A percentile compares a stretch with the other conserved stretches of the same genome.
Evolutionary conservation across 2,888 invertebrate species (phyloP).

Genomic region (Stenolophus ochropezus): DNA sequence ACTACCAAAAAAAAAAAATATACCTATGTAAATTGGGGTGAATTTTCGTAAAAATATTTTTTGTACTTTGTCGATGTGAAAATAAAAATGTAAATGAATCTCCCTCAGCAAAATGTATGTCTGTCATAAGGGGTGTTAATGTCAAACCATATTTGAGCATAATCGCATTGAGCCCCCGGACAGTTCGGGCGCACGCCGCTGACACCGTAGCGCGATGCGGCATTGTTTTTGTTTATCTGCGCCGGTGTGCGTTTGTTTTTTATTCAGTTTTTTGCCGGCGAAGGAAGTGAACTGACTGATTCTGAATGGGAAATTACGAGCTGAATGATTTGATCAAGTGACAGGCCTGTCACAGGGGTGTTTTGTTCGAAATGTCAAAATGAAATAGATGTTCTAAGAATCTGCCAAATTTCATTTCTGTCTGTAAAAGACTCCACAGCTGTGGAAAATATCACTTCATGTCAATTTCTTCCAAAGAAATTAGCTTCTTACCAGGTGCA

Average conservation of each 20-base stretch:
- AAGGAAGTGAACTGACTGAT: slow-evolving; percentile 34
- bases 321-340: slow-evolving; percentile 37
- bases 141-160: background rate
- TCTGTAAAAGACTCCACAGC: background rate
- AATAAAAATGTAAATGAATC: too few species aligned
- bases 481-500: background rate
- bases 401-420: background rate
- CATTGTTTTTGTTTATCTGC: slow-evolving; percentile 36
- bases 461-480: background rate
- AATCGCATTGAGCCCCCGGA: background rate
- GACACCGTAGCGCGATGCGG: background rate
- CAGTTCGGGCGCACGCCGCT: background rate
- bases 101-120: too few species aligned
- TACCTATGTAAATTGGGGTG: too few species aligned
- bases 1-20: too few species aligned
- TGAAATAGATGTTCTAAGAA: slow-evolving; percentile 17
- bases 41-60: too few species aligned
- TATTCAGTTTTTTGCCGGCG: slow-evolving; percentile 20
- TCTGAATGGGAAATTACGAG: slow-evolving; percentile 35
- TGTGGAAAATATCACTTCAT: slow-evolving; percentile 5
- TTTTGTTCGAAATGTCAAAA: slow-evolving; percentile 23
- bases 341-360: slow-evolving; percentile 3
- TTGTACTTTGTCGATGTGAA: too few species aligned
- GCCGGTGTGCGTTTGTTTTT: background rate
- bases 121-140: too few species aligned